Base-by-base conservation (phyloP, 2,113 vertebrate genomes). In the Mugil cephalus region DNA sequence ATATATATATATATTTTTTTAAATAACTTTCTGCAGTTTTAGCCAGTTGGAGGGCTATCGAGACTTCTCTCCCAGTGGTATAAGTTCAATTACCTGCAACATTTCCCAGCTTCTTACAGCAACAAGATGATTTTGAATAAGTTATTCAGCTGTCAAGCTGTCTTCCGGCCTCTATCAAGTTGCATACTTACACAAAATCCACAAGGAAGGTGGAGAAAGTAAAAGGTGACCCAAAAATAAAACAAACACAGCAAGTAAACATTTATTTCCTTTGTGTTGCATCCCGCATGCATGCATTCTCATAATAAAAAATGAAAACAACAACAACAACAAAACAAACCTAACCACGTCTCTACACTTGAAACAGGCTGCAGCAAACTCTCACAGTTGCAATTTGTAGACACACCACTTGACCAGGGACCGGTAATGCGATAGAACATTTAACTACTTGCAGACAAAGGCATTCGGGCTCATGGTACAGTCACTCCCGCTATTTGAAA, bases 371-470 rank as follows among this genome's bases (percentile, higher is more conserved):
- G 39, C 19, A 45, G 43, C 47, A 63, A 81, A 52, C n/a, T 60
- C 15, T 53, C 13, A 6, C 47, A 52, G 63, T n/a, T 42, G 21
- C 42, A 73, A 52, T 62, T 40, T 56, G 66, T 38, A 55, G 35
- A 68, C 10, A 24, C 4, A 24, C 8, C 4, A 53, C 64, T 52
- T 78, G 51, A 79, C 42, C 51, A 35, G 47, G 24, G 15, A 64
- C 56, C 42, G 48, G 6, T 42, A 52, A 62, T 79, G 51, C 58
- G 79, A 69, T 21, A 64, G 30, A 77, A 77, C 61, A 77, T 77
- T 72, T 83, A 68, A 67, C 51, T 46, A 66, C 56, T 30, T 53
- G 55, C 62, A 78, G 50, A 79, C 58, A 79, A 85, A 85, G 54
- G 11, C 55, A 67, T 54, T 75, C 70, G 50, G 24, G 39, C 64